Evolutionary conservation across 2,113 vertebrate genomes (phyloP).

Genomic region (Thalassoma bifasciatum): DNA sequence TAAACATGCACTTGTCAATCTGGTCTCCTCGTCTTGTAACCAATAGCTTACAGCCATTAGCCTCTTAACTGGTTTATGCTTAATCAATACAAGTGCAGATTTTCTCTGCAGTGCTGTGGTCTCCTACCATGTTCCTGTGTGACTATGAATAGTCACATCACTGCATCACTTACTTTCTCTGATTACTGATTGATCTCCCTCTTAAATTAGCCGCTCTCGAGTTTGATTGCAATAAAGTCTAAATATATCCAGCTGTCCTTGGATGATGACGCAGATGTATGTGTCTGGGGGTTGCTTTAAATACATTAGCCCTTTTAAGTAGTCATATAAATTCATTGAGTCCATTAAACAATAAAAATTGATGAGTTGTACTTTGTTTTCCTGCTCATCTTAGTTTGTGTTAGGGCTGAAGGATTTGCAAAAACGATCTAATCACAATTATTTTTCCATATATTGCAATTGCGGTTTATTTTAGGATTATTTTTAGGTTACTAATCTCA

Average conservation of each 20-base stretch:
- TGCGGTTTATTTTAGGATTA: too few species aligned
- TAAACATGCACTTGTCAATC: slow-evolving; percentile 73
- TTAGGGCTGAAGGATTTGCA: too few species aligned
- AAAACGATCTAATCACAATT: too few species aligned
- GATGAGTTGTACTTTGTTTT: too few species aligned
- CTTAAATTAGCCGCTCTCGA: not conserved
- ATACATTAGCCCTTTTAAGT: too few species aligned
- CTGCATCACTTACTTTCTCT: not conserved
- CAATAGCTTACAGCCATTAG: slow-evolving; percentile 29
- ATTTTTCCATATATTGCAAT: too few species aligned
- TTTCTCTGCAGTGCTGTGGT: slow-evolving; percentile 12
- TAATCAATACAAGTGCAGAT: slow-evolving; percentile 45
- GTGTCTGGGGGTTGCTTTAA: not conserved
- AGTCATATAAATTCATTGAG: too few species aligned
- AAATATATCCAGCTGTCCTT: not conserved
- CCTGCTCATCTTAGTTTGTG: too few species aligned
- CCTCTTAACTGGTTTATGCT: slow-evolving; percentile 10
- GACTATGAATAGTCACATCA: not conserved
- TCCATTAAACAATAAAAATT: too few species aligned
- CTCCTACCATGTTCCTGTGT: not conserved
- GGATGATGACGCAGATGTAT: not conserved
- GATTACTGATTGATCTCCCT: not conserved
- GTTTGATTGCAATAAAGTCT: slow-evolving; percentile 8
- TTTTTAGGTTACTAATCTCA: too few species aligned
- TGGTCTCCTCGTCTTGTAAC: slow-evolving; percentile 29